Evolutionary conservation across 1,140 invertebrate species (phyloP).

Genomic region (Drosophila gunungcola): DNA sequence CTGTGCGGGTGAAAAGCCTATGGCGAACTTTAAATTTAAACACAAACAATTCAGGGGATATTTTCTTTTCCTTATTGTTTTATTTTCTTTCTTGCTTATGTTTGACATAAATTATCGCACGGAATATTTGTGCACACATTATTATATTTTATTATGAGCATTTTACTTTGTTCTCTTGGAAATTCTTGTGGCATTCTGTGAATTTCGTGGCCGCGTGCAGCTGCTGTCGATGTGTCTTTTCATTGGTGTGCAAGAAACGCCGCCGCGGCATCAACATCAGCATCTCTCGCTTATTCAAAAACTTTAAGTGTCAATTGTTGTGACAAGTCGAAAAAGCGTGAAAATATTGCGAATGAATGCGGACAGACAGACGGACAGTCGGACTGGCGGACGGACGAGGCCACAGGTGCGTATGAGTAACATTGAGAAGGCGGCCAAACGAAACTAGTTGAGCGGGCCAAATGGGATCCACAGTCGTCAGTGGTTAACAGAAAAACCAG

Average conservation of each 20-base stretch:
- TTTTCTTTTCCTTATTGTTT: constrained; percentile 36
- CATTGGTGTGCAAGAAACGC: constrained; percentile 32
- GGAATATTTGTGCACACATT: constrained; percentile 75
- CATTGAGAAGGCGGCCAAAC: constrained; percentile 75
- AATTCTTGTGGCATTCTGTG: constrained; percentile 55
- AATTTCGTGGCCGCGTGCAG: constrained; percentile 72
- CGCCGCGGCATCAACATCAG: constrained; percentile 49
- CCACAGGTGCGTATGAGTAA: constrained; percentile 80
- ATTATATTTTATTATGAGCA: constrained; percentile 59
- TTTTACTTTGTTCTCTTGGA: constrained; percentile 71
- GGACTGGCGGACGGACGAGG: constrained; percentile 35
- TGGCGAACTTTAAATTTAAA: constrained; percentile 20
- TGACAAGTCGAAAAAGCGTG: constrained; percentile 76
- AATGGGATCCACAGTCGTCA: constrained; percentile 41
- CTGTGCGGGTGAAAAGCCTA: constrained; percentile 15
- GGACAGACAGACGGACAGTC: constrained; percentile 32
- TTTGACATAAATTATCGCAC: constrained; percentile 70
- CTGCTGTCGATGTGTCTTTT: constrained; percentile 80
- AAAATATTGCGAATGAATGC: constrained; percentile 79
- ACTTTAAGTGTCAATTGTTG: constrained; percentile 81
- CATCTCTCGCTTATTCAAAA: constrained; percentile 63
- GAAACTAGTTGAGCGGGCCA: constrained; percentile 66
- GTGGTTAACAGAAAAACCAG: constrained; percentile 15
- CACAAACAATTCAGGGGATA: constrained; percentile 25
- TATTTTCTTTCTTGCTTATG: constrained; percentile 44